These are phyloP conservation scores for Jacana jacana DNA, from an alignment of 2,113 vertebrate genomes.

Conservation along the genomic window DNA sequence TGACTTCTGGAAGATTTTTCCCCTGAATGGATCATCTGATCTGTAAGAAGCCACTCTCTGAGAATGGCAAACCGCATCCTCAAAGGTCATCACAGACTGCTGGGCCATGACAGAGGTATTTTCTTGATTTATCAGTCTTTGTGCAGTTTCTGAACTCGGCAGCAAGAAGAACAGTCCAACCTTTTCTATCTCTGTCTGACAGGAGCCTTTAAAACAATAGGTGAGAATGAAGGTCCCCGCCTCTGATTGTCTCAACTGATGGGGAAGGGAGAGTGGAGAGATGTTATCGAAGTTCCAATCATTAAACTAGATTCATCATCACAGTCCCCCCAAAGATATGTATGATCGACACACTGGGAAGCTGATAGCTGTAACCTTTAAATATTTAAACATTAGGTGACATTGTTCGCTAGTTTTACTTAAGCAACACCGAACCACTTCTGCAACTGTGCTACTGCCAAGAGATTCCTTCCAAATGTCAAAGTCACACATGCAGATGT, in stretches of 20 bases:
- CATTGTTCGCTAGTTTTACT: background rate
- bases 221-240: background rate
- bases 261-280: fast-evolving
- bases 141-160: background rate
- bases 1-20: background rate
- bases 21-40: background rate
- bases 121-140: background rate
- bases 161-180: background rate
- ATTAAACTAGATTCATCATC: background rate
- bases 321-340: background rate
- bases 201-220: background rate
- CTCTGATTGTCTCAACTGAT: background rate
- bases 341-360: background rate
- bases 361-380: background rate
- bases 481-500: background rate
- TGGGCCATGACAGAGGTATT: fast-evolving
- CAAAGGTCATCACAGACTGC: background rate
- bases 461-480: background rate
- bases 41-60: background rate
- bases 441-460: background rate
- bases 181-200: background rate
- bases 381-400: background rate
- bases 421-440: background rate
- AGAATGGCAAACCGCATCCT: background rate
- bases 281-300: background rate